A percentile compares a stretch with the other conserved stretches of the same genome.
phyloP scores from a whole-genome alignment of 2,888 invertebrate genomes.

The Dolichomitus sp. region DNA sequence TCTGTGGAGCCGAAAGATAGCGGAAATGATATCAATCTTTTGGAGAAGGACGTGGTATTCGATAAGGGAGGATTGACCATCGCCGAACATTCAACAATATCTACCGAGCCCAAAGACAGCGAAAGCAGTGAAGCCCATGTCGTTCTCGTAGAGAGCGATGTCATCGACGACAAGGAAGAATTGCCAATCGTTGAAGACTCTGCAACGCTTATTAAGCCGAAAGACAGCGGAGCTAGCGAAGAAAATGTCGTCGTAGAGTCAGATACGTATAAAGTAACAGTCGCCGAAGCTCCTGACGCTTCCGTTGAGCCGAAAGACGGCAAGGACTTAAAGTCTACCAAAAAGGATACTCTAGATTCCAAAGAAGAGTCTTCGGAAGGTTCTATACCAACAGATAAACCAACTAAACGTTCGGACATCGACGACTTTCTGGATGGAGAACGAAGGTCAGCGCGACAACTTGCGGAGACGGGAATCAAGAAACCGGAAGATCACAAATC shows the following conservation, averaged over 20 bases:
- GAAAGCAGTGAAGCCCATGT: not conserved
- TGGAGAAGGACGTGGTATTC: conserved; percentile 11
- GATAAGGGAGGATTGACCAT: conserved; percentile 17
- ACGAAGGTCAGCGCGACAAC: conserved; percentile 1
- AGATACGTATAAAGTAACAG: not conserved
- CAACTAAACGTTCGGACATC: conserved; percentile 19
- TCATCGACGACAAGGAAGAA: not conserved
- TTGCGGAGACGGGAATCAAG: conserved; percentile 12
- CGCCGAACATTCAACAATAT: conserved; percentile 6
- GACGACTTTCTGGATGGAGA: conserved; percentile 41
- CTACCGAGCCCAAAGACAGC: not conserved
- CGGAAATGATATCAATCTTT: not conserved
- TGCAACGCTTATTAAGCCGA: not conserved
- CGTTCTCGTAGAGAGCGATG: not conserved
- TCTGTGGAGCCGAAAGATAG: not conserved
- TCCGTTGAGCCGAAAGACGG: conserved; percentile 35
- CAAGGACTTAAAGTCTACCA: conserved; percentile 2
- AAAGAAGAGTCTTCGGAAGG: conserved; percentile 13
- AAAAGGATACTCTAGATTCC: conserved; percentile 5
- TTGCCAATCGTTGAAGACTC: not conserved
- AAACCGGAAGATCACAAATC: conserved; percentile 60
- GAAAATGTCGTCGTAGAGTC: no score
- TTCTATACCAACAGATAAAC: not conserved
- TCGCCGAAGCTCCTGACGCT: not conserved
- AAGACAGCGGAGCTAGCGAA: not conserved